Evolutionary conservation across 2,888 invertebrate genomes (phyloP).

Genomic region (Steinernema hermaphroditum): DNA sequence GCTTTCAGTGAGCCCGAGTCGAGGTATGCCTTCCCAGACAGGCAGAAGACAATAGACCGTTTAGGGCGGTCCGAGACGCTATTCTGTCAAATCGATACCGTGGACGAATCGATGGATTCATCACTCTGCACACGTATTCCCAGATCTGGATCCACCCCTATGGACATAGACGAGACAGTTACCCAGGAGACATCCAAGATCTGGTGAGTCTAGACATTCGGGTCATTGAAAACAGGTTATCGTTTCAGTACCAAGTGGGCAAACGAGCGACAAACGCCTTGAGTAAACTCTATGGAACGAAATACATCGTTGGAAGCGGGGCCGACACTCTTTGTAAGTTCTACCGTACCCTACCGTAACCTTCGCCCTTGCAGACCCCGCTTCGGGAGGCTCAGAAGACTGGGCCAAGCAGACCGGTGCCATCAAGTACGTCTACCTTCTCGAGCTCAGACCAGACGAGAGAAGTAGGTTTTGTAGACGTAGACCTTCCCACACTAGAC

Average conservation of each 20-base stretch:
- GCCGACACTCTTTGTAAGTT: slow-evolving; percentile 63
- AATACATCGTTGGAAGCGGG: slow-evolving; percentile 64
- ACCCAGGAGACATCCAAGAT: slow-evolving; percentile 64
- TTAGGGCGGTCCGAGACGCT: slow-evolving; percentile 59
- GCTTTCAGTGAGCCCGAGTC: slow-evolving; percentile 66
- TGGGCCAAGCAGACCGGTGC: slow-evolving; percentile 65
- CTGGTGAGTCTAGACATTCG: slow-evolving; percentile 43
- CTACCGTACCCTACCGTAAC: background rate
- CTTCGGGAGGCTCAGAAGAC: slow-evolving; percentile 65
- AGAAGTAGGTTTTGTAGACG: slow-evolving; percentile 48
- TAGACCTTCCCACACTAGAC: background rate
- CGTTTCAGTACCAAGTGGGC: slow-evolving; percentile 61
- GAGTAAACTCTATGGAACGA: slow-evolving; percentile 61
- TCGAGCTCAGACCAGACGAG: slow-evolving; percentile 65
- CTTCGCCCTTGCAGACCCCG: slow-evolving; percentile 56
- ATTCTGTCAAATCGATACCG: slow-evolving; percentile 52
- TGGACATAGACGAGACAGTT: slow-evolving; percentile 60
- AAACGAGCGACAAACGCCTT: slow-evolving; percentile 61
- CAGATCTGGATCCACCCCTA: slow-evolving; percentile 66
- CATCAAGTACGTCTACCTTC: slow-evolving; percentile 65
- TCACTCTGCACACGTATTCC: slow-evolving; percentile 66
- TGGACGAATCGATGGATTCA: slow-evolving; percentile 63
- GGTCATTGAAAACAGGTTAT: background rate
- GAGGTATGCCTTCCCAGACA: slow-evolving; percentile 35
- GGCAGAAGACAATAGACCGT: background rate